phyloP scores from a whole-genome alignment of 2,888 invertebrate species.

The Drosophila helvetica region DNA sequence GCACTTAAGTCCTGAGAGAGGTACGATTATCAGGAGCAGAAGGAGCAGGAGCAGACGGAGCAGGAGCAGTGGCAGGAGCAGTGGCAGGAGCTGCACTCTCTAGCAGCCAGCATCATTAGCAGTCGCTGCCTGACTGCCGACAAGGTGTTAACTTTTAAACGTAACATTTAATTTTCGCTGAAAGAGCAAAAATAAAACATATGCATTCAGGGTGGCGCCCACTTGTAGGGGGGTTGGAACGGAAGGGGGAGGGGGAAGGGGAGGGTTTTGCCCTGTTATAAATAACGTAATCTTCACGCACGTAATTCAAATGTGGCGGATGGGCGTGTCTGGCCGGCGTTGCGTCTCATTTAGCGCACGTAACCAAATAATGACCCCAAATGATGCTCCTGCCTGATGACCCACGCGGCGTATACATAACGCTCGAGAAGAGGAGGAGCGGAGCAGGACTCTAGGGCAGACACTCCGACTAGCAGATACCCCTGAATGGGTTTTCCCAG shows the following conservation, averaged over 20 bases:
- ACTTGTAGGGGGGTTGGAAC: neutral
- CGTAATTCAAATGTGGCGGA: conserved; percentile 76
- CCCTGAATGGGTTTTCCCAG: no score
- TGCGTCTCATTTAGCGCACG: conserved; percentile 81
- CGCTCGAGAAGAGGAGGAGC: conserved; percentile 3
- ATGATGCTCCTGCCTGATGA: conserved; percentile 78
- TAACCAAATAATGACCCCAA: conserved; percentile 81
- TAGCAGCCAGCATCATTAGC: conserved; percentile 51
- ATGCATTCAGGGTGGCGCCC: conserved; percentile 7
- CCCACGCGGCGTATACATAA: conserved; percentile 58
- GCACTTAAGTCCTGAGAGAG: conserved; percentile 41
- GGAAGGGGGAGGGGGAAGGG: neutral
- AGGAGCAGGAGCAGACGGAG: no score
- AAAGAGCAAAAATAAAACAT: conserved; percentile 56
- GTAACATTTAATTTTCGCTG: conserved; percentile 69
- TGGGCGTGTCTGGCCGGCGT: conserved; percentile 55
- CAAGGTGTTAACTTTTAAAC: conserved; percentile 73
- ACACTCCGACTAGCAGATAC: neutral
- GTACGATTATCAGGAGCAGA: neutral
- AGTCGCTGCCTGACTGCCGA: conserved; percentile 28
- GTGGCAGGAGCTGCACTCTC: conserved; percentile 20
- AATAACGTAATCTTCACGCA: conserved; percentile 79
- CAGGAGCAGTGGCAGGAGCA: conserved; percentile 19
- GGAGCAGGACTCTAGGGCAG: neutral
- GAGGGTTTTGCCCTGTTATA: conserved; percentile 56